phyloP scores from a whole-genome alignment of 2,113 vertebrate species.

The Antigone vipio region DNA sequence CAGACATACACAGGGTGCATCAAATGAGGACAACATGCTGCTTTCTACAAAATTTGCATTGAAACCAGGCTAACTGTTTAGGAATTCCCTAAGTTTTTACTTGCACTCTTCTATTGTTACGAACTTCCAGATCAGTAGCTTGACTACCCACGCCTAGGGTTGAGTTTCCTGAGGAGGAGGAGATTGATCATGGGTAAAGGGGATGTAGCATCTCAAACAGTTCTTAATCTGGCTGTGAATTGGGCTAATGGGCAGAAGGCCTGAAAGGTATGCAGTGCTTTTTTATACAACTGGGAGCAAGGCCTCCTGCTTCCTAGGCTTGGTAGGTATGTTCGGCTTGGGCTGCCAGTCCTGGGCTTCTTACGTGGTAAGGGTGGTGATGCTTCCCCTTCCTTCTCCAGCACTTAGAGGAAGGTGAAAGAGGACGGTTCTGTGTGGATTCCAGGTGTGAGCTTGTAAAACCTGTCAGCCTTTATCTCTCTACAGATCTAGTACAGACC shows the following conservation, averaged over 20 bases:
- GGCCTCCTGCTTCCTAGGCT: background rate
- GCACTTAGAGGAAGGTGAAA: background rate
- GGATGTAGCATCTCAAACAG: background rate
- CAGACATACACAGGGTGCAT: background rate
- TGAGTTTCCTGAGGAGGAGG: background rate
- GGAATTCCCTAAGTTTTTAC: background rate
- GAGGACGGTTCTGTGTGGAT: background rate
- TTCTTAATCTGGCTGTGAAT: background rate
- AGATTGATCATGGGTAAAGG: background rate
- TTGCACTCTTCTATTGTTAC: background rate
- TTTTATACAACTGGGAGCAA: background rate
- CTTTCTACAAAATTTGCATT: background rate
- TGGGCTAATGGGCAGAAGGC: background rate
- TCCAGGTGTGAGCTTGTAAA: background rate
- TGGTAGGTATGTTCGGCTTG: background rate
- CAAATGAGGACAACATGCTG: background rate
- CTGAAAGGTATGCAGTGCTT: background rate
- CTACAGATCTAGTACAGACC: background rate
- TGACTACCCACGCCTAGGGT: background rate
- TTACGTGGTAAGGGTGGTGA: fast-evolving
- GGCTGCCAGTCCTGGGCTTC: background rate
- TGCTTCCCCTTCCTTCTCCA: background rate
- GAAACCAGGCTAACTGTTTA: background rate
- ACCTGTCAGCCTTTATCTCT: background rate
- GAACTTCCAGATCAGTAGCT: background rate